These are phyloP conservation scores for Caenorhabditis afra DNA, from an alignment of 2,888 invertebrate genomes.

Conservation along the genomic window DNA sequence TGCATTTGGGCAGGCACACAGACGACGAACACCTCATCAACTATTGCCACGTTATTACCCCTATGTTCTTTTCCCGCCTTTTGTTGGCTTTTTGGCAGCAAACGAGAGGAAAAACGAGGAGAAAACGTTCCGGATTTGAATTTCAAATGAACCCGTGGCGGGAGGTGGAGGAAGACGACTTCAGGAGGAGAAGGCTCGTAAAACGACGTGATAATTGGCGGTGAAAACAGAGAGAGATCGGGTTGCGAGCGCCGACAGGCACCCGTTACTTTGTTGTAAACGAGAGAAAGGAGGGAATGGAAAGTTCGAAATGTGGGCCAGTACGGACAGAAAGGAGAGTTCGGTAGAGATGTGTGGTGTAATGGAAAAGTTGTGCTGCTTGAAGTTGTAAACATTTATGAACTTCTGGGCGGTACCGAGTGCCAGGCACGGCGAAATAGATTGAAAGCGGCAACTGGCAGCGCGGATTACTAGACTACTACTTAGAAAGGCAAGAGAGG, in stretches of 20 bases:
- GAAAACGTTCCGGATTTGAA: constrained; percentile 25
- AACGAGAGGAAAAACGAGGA: neutral
- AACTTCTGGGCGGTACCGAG: neutral
- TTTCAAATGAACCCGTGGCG: constrained; percentile 40
- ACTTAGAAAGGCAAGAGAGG: neutral
- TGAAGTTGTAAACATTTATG: constrained; percentile 41
- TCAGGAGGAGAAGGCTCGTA: constrained; percentile 19
- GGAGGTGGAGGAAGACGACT: neutral
- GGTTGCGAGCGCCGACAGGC: constrained; percentile 17
- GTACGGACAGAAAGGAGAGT: neutral
- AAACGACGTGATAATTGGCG: constrained; percentile 57
- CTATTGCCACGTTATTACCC: constrained; percentile 30
- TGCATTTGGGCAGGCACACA: neutral
- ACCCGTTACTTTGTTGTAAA: constrained; percentile 36
- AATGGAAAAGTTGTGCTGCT: neutral
- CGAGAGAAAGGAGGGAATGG: constrained; percentile 1
- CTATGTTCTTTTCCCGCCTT: neutral
- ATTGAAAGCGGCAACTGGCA: constrained; percentile 4
- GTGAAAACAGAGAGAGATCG: constrained; percentile 32
- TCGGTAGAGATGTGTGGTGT: neutral
- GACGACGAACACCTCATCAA: constrained; percentile 22
- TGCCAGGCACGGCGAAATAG: neutral
- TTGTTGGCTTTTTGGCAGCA: neutral
- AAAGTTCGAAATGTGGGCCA: constrained; percentile 48
- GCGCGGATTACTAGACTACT: constrained; percentile 6